Evolutionary conservation across 1,140 invertebrate genomes (phyloP), one percentile per base, ranked within the genome.

Genomic region (Aplysia californica): DNA sequence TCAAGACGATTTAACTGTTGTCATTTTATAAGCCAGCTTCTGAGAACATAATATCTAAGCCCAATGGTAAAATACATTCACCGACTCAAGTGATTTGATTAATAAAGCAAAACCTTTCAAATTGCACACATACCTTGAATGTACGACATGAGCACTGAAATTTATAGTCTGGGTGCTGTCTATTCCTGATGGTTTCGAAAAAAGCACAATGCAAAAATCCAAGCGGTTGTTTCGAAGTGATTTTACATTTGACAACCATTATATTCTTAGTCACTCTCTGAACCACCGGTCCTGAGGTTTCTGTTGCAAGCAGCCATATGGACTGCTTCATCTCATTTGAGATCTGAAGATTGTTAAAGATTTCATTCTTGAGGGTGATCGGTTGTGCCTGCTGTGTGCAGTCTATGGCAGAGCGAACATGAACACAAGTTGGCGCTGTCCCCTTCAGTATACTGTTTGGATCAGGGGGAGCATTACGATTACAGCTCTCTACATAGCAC

Each of bases 181-280:
- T 92, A 71, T 91, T 90, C 87, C 91, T 92, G 33, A 81, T 76
- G 26, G 90, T 90, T 76, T 89, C 88, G 85, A 92, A 92, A 84
- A 94, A 93, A 21, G 92, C 83, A 87, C 94, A 93, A 88, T 95
- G 94, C 39, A 95, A 88, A 85, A 94, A 95, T 6, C 94, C 94
- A 26, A 95, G 88, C 10, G 94, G 94, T 85, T 95, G 92, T 81
- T 93, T 93, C 0, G 92, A 90, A 74, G 92, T 92, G 21, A 92
- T 90, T 87, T 94, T 93, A 86, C 94, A 95, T 86, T 94, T 94
- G 0, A 95, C 94, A 55, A 93, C 94, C 93, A 95, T 94, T 41
- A 94, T 93, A 80, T 92, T 93, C 88, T 94, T 94, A 1, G 94
- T 94, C 31, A 95, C 93, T 82, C 94, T 91, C 86, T 96, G 94